These are phyloP conservation scores for Eublepharis macularius DNA, from an alignment of 2,113 vertebrate genomes.

Conservation along the genomic window DNA sequence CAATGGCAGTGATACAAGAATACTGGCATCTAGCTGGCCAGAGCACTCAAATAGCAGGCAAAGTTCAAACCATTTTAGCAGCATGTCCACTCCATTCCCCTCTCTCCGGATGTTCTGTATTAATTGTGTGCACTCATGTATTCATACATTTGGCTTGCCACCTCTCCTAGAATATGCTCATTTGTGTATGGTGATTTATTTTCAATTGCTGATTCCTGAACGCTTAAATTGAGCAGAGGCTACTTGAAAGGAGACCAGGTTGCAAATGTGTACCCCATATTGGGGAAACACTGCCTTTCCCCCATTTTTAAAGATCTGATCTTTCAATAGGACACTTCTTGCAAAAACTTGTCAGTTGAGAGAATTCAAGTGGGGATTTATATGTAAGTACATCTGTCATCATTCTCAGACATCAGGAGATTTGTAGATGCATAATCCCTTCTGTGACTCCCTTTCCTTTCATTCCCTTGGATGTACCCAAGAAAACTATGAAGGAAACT, in stretches of 20 bases:
- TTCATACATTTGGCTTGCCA: neutral
- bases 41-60: neutral
- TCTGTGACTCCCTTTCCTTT: constrained; percentile 37
- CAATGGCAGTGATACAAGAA: neutral
- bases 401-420: neutral
- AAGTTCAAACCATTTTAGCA: neutral
- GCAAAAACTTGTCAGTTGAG: neutral
- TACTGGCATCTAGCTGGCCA: neutral
- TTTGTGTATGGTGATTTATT: neutral
- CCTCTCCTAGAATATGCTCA: neutral
- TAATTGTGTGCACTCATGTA: neutral
- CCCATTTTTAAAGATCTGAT: neutral
- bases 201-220: neutral
- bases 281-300: neutral
- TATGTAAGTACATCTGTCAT: accelerated
- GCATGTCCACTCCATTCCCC: neutral
- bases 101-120: neutral
- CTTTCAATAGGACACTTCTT: neutral
- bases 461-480: constrained; percentile 55
- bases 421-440: constrained; percentile 16
- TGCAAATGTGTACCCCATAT: neutral
- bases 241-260: neutral
- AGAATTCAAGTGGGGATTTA: neutral
- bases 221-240: neutral
- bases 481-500: constrained; percentile 57